Evolutionary conservation across 2,888 invertebrate species (phyloP), one percentile per base, ranked within the genome.

Genomic region (Notodonta dromedarius): DNA sequence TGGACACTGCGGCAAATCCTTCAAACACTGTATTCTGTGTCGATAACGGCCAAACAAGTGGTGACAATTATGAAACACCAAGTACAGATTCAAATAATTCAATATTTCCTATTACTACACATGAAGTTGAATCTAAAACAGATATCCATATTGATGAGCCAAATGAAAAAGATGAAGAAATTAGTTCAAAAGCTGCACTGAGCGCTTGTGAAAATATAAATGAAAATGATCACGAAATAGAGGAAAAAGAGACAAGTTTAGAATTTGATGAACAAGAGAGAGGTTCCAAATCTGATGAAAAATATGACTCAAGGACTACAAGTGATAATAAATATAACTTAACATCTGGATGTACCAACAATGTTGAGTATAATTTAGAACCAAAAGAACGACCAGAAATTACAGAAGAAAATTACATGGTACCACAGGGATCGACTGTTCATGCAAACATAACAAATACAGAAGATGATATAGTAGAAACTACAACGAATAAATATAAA

Each of bases 1-100:
- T 77, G 44, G 77, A 79, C n/a, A 51, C 62, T 7, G 6, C 66
- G 3, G 70, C 75, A 52, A 76, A 65, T 56, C 61, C 73, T 44
- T 71, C 73, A 32, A 65, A 77, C 58, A 56, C 55, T 56, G 51
- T 53, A 60, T 52, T 48, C 48, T 46, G 44, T 59, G 48, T 48
- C 2, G 32, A 50, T 50, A 50, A 50, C 7, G 12, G 9, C 9
- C 50, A 9, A 9, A 5, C 1, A 50, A 50, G 16, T 50, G n/a
- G 16, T 50, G 16, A 50, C 7, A 42, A 12, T 42, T 4, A 42
- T 42, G 42, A 42, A 46, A 46, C 46, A 13, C 46, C 46, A 46
- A 46, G 5, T n/a, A n/a, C 4, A n/a, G 46, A 46, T 42, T 42
- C 42, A 42, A 42, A 42, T 42, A 42, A 42, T 9, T 12, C 9